A percentile compares a stretch with the other conserved stretches of the same genome.
phyloP scores from a whole-genome alignment of 2,797 vertebrate species.

The Cyprinella venusta region DNA sequence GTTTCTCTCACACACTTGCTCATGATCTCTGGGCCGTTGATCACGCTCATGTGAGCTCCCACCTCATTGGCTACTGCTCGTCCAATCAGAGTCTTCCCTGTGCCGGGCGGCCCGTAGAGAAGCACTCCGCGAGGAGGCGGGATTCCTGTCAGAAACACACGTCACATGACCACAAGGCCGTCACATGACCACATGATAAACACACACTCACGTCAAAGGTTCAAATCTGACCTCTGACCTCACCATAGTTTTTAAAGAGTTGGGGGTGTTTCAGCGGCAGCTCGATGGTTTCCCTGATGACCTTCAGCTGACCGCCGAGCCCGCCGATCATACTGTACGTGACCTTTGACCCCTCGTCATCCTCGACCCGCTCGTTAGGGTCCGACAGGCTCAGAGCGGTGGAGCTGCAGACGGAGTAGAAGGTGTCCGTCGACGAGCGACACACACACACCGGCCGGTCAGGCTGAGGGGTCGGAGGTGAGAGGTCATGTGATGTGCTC shows the following conservation, averaged over 20 bases:
- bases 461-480: constrained; percentile 49
- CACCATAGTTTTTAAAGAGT: constrained; percentile 89
- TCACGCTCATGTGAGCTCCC: constrained; percentile 87
- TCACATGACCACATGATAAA: no score
- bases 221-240: background rate
- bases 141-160: constrained; percentile 81
- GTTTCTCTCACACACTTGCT: constrained; percentile 86
- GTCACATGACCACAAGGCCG: background rate
- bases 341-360: constrained; percentile 72
- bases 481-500: constrained; percentile 43
- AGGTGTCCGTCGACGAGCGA: constrained; percentile 74
- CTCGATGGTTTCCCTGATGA: constrained; percentile 91
- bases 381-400: constrained; percentile 80
- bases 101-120: constrained; percentile 92
- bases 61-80: constrained; percentile 92
- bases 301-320: constrained; percentile 83
- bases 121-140: constrained; percentile 90
- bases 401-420: constrained; percentile 84
- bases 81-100: constrained; percentile 96
- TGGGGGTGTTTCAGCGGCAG: constrained; percentile 90
- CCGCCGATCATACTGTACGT: constrained; percentile 94
- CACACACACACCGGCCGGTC: constrained; percentile 52
- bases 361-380: constrained; percentile 46
- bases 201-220: background rate
- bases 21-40: constrained; percentile 97